Conservation (phyloP, 2,888 invertebrate genomes). For the Lochmaea crataegi region DNA sequence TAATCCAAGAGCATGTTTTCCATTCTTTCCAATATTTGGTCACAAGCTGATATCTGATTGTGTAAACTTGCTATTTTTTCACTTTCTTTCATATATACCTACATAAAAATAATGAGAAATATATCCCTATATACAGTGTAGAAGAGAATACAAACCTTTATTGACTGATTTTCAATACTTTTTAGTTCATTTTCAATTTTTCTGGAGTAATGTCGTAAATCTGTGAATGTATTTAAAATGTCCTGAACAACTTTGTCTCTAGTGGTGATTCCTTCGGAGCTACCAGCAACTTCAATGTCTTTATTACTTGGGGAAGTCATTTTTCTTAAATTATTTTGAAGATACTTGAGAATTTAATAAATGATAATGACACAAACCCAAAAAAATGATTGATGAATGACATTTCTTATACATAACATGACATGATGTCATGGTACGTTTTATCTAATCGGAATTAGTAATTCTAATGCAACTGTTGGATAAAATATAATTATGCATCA, state of each 20-base stretch:
- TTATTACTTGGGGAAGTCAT: slow-evolving; percentile 44
- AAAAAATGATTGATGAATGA: slow-evolving; percentile 40
- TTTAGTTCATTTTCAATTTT: slow-evolving; percentile 93
- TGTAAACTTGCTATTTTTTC: slow-evolving; percentile 95
- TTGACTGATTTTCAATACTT: slow-evolving; percentile 88
- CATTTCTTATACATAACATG: slow-evolving; percentile 10
- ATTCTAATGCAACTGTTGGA: not conserved
- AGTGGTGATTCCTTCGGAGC: slow-evolving; percentile 47
- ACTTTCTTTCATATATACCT: slow-evolving; percentile 92
- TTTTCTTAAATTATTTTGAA: slow-evolving; percentile 28
- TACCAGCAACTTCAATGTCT: slow-evolving; percentile 49
- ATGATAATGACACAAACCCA: slow-evolving; percentile 46
- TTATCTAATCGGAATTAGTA: not conserved
- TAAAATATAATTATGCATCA: too few relatives aligned
- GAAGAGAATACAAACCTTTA: slow-evolving; percentile 65
- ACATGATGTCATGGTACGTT: not conserved
- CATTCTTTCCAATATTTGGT: slow-evolving; percentile 90
- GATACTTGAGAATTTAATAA: slow-evolving; percentile 47
- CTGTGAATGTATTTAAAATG: slow-evolving; percentile 92
- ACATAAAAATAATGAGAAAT: not conserved
- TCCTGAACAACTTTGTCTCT: slow-evolving; percentile 94
- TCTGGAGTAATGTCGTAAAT: slow-evolving; percentile 92
- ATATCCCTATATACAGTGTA: not conserved
- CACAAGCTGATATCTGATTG: slow-evolving; percentile 95
- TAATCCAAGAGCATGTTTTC: slow-evolving; percentile 79